Evolutionary conservation across 2,888 invertebrate genomes (phyloP), one percentile per base, ranked within the genome.

Genomic region (Drosophila siamana): DNA sequence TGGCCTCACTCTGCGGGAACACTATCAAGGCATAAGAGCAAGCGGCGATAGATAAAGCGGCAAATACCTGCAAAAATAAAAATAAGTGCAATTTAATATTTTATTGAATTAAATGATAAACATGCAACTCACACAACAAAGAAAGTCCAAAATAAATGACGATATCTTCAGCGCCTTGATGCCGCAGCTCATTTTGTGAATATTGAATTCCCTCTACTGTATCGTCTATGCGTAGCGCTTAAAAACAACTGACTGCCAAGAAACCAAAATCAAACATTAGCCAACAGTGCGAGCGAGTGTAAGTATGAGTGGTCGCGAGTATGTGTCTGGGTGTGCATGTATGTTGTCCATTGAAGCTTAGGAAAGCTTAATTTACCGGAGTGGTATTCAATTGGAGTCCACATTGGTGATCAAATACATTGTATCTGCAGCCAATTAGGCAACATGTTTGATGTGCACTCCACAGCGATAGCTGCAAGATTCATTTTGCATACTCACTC

Each of bases 81-180:
- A 24, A 43, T 2, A 19, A 19, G 3, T 19, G 19, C 19, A 40
- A 26, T 33, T 28, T 9, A 8, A 36, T 13, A 9, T 11, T 4
- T 24, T 24, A 5, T 52, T 8, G 3, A 33, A 55, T 57, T 56
- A 44, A 33, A 22, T 50, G 47, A 74, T 78, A 57, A 36, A 16
- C 28, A n/a, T 44, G 16, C 2, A 52, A 88, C 90, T 91, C 65
- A 90, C 90, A 65, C 81, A 89, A 56, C 91, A 90, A 19, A 91
- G 57, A 60, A 90, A 82, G 73, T 90, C 90, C 71, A 90, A 80
- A 26, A 90, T 51, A 54, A 89, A 88, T 52, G 88, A 80, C 13
- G 75, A 61, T 52, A 89, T 81, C 75, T 90, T 90, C 46, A 90
- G 52, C 6, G 83, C 80, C 68, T 87, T 70, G 3, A 76, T 87